Conservation (phyloP, 35 echinoderm and acorn worm species). For the Diadema setosum region DNA sequence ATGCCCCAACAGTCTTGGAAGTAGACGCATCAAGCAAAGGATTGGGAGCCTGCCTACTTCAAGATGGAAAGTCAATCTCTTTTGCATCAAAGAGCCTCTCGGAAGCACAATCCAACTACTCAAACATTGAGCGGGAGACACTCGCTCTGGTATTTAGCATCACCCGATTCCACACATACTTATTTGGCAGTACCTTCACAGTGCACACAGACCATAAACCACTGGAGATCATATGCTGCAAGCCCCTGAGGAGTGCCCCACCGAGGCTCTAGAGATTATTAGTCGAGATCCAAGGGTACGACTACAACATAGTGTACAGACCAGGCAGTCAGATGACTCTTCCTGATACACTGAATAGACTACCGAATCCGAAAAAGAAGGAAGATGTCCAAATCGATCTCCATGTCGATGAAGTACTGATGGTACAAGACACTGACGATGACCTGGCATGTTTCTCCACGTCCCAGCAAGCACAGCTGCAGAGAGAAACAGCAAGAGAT, state of each 20-base stretch:
- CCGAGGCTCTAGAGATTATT: too few relatives aligned
- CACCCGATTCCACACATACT: constrained; percentile 39
- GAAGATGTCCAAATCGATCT: constrained; percentile 12
- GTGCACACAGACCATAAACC: constrained; percentile 41
- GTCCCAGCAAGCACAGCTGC: too few relatives aligned
- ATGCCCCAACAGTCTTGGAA: constrained; percentile 2
- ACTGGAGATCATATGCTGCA: neutral
- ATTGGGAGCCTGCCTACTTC: constrained; percentile 5
- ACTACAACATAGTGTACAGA: constrained; percentile 28
- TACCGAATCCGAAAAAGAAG: constrained; percentile 23
- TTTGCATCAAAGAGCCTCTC: constrained; percentile 30
- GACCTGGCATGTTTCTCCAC: too few relatives aligned
- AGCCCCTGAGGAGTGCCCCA: too few relatives aligned
- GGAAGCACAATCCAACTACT: constrained; percentile 33
- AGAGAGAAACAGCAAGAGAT: neutral
- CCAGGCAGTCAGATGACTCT: constrained; percentile 21
- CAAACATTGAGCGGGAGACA: constrained; percentile 48
- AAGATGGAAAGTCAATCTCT: constrained; percentile 35
- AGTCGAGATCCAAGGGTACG: constrained; percentile 50
- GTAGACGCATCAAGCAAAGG: constrained; percentile 50
- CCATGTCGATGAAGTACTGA: too few relatives aligned
- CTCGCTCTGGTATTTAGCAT: constrained; percentile 38
- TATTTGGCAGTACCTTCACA: constrained; percentile 24
- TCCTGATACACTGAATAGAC: constrained; percentile 38
- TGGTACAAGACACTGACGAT: neutral